Percentiles rank a stretch among this genome's conserved stretches.
phyloP scores from a whole-genome alignment of 2,113 vertebrate genomes.

The Potamarius usumacintae region DNA sequence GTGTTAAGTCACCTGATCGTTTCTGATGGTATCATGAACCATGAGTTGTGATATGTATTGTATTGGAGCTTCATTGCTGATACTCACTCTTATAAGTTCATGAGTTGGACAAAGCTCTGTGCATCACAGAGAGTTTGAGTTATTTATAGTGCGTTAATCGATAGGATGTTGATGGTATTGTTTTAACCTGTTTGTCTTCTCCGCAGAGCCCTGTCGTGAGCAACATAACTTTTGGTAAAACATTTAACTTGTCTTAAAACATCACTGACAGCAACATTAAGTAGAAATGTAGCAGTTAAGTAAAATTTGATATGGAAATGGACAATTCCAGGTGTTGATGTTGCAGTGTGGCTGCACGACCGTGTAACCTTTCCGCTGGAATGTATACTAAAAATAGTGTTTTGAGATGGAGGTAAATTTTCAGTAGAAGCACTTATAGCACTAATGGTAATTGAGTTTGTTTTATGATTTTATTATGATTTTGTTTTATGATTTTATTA shows the following conservation, averaged over 20 bases:
- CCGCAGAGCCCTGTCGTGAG: constrained; percentile 38
- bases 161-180: neutral
- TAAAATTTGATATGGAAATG: neutral
- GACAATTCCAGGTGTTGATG: neutral
- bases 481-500: no score
- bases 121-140: neutral
- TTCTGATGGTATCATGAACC: no score
- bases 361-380: neutral
- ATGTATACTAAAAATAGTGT: neutral
- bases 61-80: no score
- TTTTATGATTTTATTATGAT: no score
- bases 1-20: no score
- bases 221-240: constrained; percentile 41
- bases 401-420: neutral
- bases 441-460: no score
- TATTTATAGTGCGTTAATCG: neutral
- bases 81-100: neutral
- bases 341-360: neutral
- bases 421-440: neutral
- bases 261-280: neutral
- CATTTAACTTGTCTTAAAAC: neutral
- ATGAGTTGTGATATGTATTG: no score
- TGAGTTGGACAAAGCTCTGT: neutral
- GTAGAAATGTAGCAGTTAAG: neutral
- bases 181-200: neutral